Base-by-base conservation (phyloP, 2,888 invertebrate species). In the Epicampocera succincta region DNA sequence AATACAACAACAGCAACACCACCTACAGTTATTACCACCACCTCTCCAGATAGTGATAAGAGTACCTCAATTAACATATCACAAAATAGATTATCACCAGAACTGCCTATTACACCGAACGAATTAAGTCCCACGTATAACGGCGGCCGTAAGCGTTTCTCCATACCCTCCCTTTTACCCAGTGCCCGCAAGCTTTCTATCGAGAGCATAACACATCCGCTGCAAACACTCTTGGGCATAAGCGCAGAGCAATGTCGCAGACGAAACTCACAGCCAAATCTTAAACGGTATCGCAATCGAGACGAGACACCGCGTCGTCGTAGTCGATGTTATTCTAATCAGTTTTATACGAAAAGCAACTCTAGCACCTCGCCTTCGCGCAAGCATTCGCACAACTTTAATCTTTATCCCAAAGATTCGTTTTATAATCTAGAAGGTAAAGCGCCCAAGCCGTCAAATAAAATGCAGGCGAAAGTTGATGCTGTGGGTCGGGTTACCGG, bases 401-500 rank as follows among this genome's bases (percentile, higher is more conserved):
- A 86, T 29, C 86, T 86, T 13, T 89, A 90, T 86, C 90, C 90
- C 15, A 83, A 89, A 50, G 90, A 90, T 68, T 87, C 89, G 3
- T 90, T 90, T 58, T 84, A 86, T 9, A 84, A 85, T n/a, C 78
- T 90, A 60, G 87, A 90, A 72, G 90, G 90, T 2, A 86, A 86
- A 29, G 85, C 87, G n/a, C 87, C 88, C 6, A 85, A 75, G 63
- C 75, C 85, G 12, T 78, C 83, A 6, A 84, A 81, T 21, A 90
- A 89, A 85, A 90, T 90, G 90, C 87, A 89, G 72, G 86, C 88
- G 25, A 90, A 90, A 85, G 89, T 90, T 15, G 91, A 91, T 85
- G 91, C 91, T n/a, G 91, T 91, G n/a, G 90, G 90, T 15, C 88
- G 88, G 29, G 88, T 91, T 21, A 90, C 91, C 19, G 92, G 92